Conservation (phyloP, 2,888 invertebrate species). For the Hartigia nigra region DNA sequence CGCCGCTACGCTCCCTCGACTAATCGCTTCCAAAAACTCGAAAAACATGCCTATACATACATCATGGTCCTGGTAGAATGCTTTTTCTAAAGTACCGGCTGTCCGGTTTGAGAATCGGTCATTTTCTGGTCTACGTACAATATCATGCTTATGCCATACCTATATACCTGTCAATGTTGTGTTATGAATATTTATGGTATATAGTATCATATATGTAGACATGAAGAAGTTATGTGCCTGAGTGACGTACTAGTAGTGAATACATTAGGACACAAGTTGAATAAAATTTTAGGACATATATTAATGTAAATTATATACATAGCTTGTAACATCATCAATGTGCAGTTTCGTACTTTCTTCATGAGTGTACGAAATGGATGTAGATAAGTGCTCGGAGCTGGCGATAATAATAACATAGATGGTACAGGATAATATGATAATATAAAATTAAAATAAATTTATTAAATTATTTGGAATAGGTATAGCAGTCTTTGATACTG, state of each 20-base stretch:
- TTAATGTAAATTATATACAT: neutral
- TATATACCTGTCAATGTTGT: neutral
- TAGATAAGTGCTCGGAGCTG: no score
- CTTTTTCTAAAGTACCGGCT: constrained; percentile 1
- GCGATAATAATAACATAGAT: no score
- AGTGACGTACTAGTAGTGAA: neutral
- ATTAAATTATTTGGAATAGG: no score
- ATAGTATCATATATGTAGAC: no score
- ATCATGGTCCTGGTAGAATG: neutral
- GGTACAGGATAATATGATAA: no score
- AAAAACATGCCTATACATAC: constrained; percentile 15
- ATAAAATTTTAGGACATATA: neutral
- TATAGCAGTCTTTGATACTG: no score
- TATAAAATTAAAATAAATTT: no score
- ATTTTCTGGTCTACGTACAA: neutral
- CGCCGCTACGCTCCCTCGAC: constrained; percentile 39
- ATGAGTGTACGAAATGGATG: no score
- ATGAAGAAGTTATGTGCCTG: neutral
- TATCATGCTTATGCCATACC: neutral
- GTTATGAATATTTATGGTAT: neutral
- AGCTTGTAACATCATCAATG: no score
- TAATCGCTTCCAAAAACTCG: constrained; percentile 47
- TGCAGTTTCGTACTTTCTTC: no score
- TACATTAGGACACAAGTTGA: neutral
- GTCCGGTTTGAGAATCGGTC: neutral